Evolutionary conservation across 2,113 vertebrate species (phyloP).

Genomic region (Origma solitaria): DNA sequence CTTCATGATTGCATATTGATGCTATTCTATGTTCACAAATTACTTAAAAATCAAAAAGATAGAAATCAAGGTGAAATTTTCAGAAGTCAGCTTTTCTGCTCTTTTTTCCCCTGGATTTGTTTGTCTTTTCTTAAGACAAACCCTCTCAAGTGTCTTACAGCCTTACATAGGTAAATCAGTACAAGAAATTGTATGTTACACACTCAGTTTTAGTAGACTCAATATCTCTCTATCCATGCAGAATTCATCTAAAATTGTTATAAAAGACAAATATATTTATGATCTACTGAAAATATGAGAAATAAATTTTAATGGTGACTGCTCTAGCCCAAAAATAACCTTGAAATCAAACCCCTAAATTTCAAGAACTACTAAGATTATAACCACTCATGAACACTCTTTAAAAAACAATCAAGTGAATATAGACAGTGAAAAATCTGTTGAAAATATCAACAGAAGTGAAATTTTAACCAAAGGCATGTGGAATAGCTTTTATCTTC

Average conservation of each 20-base stretch:
- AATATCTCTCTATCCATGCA: background rate
- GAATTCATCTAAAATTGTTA: background rate
- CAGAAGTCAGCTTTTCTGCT: background rate
- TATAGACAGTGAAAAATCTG: background rate
- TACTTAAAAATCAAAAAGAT: background rate
- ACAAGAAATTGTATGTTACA: background rate
- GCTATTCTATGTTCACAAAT: accelerated
- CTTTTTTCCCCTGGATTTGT: background rate
- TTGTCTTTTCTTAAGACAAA: background rate
- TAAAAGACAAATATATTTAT: background rate
- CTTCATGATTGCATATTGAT: background rate
- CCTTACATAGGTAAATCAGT: background rate
- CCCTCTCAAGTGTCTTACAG: background rate
- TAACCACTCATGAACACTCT: background rate
- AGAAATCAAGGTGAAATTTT: background rate
- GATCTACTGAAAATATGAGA: background rate
- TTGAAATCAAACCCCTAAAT: background rate
- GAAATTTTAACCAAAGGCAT: background rate
- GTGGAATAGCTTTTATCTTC: background rate
- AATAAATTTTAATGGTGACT: background rate
- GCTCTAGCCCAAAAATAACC: background rate
- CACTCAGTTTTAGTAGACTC: background rate
- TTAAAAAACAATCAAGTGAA: background rate
- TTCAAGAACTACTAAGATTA: background rate
- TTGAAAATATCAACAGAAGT: background rate